A percentile compares a stretch with the other conserved stretches of the same genome.
These are phyloP conservation scores for Scalopus aquaticus DNA, from an alignment of 2,113 vertebrate species.

Conservation along the genomic window DNA sequence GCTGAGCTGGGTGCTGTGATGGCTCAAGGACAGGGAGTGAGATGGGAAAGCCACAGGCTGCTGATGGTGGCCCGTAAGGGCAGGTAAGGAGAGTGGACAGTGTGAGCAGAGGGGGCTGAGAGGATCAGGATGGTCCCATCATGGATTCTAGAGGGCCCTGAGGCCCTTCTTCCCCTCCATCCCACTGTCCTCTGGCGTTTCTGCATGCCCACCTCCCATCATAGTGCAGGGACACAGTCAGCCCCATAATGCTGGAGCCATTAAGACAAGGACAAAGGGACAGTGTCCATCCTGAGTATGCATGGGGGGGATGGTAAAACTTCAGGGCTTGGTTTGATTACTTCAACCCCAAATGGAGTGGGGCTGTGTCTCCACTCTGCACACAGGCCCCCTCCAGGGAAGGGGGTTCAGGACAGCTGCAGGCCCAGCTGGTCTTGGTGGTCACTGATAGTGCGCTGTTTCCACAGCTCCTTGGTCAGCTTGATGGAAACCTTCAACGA, in stretches of 20 bases:
- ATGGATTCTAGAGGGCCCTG: neutral
- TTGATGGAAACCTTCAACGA: slow-evolving; percentile 88
- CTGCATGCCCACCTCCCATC: neutral
- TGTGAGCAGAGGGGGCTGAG: neutral
- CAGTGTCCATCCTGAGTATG: neutral
- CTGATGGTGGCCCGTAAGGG: too few relatives aligned
- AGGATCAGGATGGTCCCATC: neutral
- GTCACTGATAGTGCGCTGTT: neutral
- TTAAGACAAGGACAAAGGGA: neutral
- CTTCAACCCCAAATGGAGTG: neutral
- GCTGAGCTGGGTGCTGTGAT: neutral
- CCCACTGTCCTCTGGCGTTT: too few relatives aligned
- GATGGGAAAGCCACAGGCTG: neutral
- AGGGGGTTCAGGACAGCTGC: rapidly evolving
- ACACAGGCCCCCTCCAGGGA: neutral
- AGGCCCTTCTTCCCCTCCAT: neutral
- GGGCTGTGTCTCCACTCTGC: too few relatives aligned
- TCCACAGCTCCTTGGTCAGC: slow-evolving; percentile 85
- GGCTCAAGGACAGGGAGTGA: neutral
- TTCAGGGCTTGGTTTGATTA: neutral
- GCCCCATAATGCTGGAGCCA: too few relatives aligned
- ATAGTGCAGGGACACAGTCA: neutral
- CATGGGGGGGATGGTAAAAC: neutral
- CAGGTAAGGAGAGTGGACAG: neutral
- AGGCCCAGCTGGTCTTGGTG: neutral